Base-by-base conservation (phyloP, 2,888 invertebrate genomes). In the Drosophila longiperda region DNA sequence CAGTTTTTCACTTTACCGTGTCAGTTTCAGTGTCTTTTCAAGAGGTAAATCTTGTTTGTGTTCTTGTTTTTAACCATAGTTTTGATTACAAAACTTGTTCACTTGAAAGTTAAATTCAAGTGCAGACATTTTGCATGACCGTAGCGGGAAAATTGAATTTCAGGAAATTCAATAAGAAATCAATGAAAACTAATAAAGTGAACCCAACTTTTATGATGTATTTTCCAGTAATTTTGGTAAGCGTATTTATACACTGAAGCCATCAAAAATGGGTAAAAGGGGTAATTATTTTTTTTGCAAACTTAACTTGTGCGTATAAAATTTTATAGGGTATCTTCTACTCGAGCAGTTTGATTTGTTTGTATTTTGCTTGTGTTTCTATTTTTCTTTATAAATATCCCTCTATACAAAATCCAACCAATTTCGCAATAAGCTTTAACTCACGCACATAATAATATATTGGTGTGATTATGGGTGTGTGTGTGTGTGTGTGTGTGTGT, bases 401-500 rank as follows among this genome's bases (percentile, higher is more conserved):
- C n/a, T 12, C 34, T 12, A 17, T n/a, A 32, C 29, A 36, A 33
- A 20, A 29, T 20, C 26, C 20, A 29, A 9, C 20, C 34, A 53
- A 36, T 54, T 55, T 73, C 38, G 38, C n/a, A 40, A 66, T 60
- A 52, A 66, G 38, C 42, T 33, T 48, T 34, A 65, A 36, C 52
- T 65, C 57, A 70, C 54, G 20, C 36, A 55, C 36, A 33, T 15
- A 32, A 9, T 23, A 11, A 20, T 36, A 49, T 34, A 64, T 34
- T 26, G 33, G 17, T 34, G 6, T 20, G 6, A 20, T 17, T 15
- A 33, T 12, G 17, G 42, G 23, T 26, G 7, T 20, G 12, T 33
- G 15, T 12, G n/a, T 53, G n/a, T 9, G 17, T 26, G 59, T 9
- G 11, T 20, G 15, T 33, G 11, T 6, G 11, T 42, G n/a, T 17